Evolutionary conservation across 2,888 invertebrate genomes (phyloP).

Genomic region (Steinernema carpocapsae): DNA sequence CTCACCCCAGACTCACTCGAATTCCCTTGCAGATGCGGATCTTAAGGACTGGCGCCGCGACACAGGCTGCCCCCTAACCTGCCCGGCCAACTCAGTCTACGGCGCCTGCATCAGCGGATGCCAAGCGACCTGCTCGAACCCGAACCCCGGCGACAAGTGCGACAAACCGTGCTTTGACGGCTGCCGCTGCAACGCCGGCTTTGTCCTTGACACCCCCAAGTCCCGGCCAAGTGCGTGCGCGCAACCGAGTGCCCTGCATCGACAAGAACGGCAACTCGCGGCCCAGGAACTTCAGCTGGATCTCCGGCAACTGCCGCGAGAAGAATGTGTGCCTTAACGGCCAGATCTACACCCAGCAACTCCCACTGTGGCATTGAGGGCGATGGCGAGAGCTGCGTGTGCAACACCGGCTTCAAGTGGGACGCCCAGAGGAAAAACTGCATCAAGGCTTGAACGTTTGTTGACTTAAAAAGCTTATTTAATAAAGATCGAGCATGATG

Average conservation of each 20-base stretch:
- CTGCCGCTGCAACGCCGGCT: neutral
- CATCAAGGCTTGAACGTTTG: neutral
- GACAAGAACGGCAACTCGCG: neutral
- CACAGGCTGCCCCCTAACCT: neutral
- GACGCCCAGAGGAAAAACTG: neutral
- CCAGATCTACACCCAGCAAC: neutral
- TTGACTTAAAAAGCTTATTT: neutral
- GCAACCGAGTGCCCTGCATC: neutral
- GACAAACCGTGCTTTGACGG: constrained; percentile 5
- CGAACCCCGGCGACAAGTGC: neutral
- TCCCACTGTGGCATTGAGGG: neutral
- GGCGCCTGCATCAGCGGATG: neutral
- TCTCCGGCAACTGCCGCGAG: constrained; percentile 4
- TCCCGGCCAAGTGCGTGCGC: constrained; percentile 10
- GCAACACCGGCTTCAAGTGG: constrained; percentile 4
- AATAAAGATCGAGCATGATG: neutral
- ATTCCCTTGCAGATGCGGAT: neutral
- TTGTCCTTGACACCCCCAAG: neutral
- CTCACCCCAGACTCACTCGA: neutral
- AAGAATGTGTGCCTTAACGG: constrained; percentile 1
- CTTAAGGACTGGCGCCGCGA: neutral
- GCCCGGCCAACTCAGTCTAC: neutral
- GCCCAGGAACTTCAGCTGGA: constrained; percentile 3
- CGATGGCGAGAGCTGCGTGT: neutral
- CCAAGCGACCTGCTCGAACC: neutral